A percentile compares a stretch with the other conserved stretches of the same genome.
Conservation (phyloP, 1,140 invertebrate species). For the Sycobia sp. region DNA sequence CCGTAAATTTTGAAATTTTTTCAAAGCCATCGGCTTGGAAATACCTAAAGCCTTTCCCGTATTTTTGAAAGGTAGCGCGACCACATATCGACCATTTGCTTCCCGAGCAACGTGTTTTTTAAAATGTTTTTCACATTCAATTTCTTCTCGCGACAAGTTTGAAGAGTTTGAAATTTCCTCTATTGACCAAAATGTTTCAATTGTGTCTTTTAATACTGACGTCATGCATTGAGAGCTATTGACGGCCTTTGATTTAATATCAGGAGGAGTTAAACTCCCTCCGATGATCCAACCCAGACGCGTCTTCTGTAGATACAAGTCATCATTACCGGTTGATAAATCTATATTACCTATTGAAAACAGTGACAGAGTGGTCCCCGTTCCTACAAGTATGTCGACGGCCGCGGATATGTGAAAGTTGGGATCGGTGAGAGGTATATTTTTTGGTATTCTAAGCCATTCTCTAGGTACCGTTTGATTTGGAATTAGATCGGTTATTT, state of each 20-base stretch:
- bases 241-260: background rate
- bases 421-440: slow-evolving; percentile 36
- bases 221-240: background rate
- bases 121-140: slow-evolving; percentile 23
- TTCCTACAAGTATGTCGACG: slow-evolving; percentile 35
- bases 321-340: slow-evolving; percentile 7
- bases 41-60: background rate
- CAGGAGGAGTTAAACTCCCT: background rate
- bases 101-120: background rate
- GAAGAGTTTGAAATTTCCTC: no score
- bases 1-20: background rate
- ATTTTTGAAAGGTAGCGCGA: slow-evolving; percentile 19
- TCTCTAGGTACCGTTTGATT: slow-evolving; percentile 29
- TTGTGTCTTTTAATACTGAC: no score
- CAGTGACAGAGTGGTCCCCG: slow-evolving; percentile 34
- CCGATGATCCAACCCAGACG: slow-evolving; percentile 9
- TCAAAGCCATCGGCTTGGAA: background rate
- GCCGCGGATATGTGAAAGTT: slow-evolving; percentile 34
- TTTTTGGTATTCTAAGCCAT: slow-evolving; percentile 31
- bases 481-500: slow-evolving; percentile 32
- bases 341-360: slow-evolving; percentile 37
- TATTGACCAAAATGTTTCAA: slow-evolving; percentile 1
- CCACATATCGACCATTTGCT: slow-evolving; percentile 3
- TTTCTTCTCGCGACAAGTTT: no score
- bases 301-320: slow-evolving; percentile 38